Evolutionary conservation across 2,113 vertebrate genomes (phyloP).

Genomic region (Columba livia): DNA sequence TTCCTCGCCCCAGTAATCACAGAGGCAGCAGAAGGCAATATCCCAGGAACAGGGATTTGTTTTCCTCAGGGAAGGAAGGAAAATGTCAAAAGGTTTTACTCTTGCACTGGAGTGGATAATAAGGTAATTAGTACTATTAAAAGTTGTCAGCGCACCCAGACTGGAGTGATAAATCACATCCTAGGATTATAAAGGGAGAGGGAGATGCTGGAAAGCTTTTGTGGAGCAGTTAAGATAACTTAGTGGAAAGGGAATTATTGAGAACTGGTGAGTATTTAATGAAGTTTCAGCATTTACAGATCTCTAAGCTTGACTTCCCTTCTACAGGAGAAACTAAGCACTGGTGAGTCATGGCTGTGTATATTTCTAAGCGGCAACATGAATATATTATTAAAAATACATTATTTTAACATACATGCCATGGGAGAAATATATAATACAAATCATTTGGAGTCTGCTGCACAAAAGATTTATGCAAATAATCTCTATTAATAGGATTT

Average conservation of each 20-base stretch:
- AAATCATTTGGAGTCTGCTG: neutral
- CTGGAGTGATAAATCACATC: conserved; percentile 31
- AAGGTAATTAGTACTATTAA: conserved; percentile 58
- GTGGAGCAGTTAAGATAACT: neutral
- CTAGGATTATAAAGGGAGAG: neutral
- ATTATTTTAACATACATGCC: neutral
- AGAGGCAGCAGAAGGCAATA: conserved; percentile 60
- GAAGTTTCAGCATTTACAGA: neutral
- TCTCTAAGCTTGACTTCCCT: neutral
- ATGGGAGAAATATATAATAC: neutral
- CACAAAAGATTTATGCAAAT: neutral
- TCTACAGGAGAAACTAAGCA: neutral
- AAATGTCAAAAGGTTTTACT: conserved; percentile 66
- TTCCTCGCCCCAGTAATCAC: conserved; percentile 60
- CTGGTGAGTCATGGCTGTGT: neutral
- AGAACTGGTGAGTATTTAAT: neutral
- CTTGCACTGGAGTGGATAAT: conserved; percentile 46
- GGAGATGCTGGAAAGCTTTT: neutral
- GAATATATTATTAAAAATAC: neutral
- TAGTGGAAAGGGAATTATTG: neutral
- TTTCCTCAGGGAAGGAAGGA: conserved; percentile 53
- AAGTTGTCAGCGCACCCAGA: conserved; percentile 7
- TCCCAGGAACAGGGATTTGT: conserved; percentile 40
- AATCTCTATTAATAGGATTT: conserved; percentile 25
- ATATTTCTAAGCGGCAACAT: neutral